phyloP scores from a whole-genome alignment of 92 coral and sea anemone genomes.

The Zoanthus sansibaricus region DNA sequence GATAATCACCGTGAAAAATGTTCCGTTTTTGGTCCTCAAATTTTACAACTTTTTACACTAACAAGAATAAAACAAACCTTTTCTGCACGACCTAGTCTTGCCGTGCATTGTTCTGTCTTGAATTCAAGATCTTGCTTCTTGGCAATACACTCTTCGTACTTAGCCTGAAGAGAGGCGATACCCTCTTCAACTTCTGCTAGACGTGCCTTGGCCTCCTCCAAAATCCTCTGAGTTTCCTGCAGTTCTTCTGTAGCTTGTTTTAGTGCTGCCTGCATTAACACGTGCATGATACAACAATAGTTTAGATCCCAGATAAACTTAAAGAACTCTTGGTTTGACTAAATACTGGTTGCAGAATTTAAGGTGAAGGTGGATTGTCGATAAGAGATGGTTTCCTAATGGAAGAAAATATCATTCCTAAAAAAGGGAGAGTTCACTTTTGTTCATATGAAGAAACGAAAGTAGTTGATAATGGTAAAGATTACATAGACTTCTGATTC shows the following conservation, averaged over 20 bases:
- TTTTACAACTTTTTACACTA: not conserved
- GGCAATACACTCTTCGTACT: conserved; percentile 93
- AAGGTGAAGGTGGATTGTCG: too few species aligned
- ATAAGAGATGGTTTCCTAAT: too few species aligned
- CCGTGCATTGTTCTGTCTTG: conserved; percentile 93
- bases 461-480: too few species aligned
- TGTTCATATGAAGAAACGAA: too few species aligned
- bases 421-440: too few species aligned
- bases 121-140: conserved; percentile 96
- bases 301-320: not conserved
- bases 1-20: not conserved
- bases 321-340: too few species aligned
- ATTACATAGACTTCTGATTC: too few species aligned
- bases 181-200: conserved; percentile 97
- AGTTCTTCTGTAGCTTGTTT: conserved; percentile 96
- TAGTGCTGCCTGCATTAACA: conserved; percentile 75
- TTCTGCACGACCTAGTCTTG: conserved; percentile 93
- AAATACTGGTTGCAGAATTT: too few species aligned
- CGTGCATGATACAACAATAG: not conserved
- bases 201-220: conserved; percentile 94
- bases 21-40: conserved; percentile 81
- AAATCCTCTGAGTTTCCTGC: conserved; percentile 94
- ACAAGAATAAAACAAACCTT: conserved; percentile 66
- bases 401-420: too few species aligned
- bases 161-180: conserved; percentile 98